Base-by-base conservation (phyloP, 2,113 vertebrate genomes). In the Solenodon paradoxus region DNA sequence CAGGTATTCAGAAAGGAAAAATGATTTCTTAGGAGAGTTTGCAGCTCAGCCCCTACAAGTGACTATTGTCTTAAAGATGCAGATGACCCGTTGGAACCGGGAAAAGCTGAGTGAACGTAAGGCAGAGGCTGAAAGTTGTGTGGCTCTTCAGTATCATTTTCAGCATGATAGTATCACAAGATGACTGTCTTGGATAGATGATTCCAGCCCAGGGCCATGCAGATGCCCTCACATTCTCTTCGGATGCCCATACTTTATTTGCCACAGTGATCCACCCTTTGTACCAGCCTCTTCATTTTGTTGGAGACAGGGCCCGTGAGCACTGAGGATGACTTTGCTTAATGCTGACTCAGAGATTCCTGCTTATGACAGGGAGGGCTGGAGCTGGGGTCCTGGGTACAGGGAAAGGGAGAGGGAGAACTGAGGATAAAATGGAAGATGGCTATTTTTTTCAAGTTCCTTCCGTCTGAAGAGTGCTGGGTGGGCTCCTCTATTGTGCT, bases 381-480 rank as follows among this genome's bases (percentile, higher is more conserved):
- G 0, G 3, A 22, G 35, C 13, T 3, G 28, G 47, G 42, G 1
- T 24, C 13, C 8, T 47, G 16, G n/a, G 59, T 28, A 12, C 3
- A 9, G 22, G 71, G 45, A 10, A 7, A 4, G 24, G 40, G 38
- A n/a, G 53, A 42, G 7, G 4, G n/a, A 19, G 7, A 11, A 26
- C 6, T 22, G 4, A 47, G 7, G 2, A 22, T 30, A 42, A 5
- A 61, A 5, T 42, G 72, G 26, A 51, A 63, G 64, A 47, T n/a
- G 32, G 20, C 9, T 28, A 19, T 5, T 10, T 59, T 55, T 49
- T 45, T 2, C 35, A 16, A 30, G 51, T 75, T 90, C 35, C 5
- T 57, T 87, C 49, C n/a, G 16, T 49, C 35, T 83, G 49, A 13
- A 6, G 5, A 9, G 68, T 66, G 47, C 13, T 5, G 26, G 11